Base-by-base conservation (phyloP, 2,888 invertebrate species). In the Athrips mouffetella region DNA sequence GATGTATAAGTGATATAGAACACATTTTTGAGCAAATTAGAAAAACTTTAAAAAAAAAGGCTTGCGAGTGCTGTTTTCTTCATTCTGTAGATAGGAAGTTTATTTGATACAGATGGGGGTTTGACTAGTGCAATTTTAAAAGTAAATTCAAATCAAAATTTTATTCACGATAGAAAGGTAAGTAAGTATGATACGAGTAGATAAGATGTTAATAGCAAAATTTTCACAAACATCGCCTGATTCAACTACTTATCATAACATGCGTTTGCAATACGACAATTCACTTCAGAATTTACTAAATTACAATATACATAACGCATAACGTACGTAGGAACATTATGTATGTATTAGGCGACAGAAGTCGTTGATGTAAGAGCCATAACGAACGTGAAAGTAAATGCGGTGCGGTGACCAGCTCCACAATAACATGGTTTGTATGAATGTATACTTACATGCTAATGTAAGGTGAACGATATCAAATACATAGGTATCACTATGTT, bases 231-330 rank as follows among this genome's bases (percentile, higher is more conserved):
- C 37, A 37, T 8, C 15, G 21, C 20, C 20, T 18, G 11, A 37
- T 18, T 21, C 2, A 37, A 21, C 18, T 18, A 21, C 42, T 31
- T 37, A 48, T 50, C 52, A 45, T 44, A 47, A 33, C 45, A 48
- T n/a, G n/a, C n/a, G 44, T 37, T 20, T 48, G 31, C 35, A 42
- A 31, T 21, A 18, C 10, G 3, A 21, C 13, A 18, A 18, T 37
- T 37, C 37, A 37, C 37, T 37, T 37, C 21, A 37, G 37, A 21
- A 11, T 37, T 6, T 8, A 4, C 37, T 37, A 37, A 11, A 37
- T 37, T 37, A 37, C 37, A 35, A n/a, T 37, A 21, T 37, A 18
- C 37, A 37, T 37, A n/a, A n/a, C n/a, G n/a, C n/a, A n/a, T n/a
- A n/a, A n/a, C n/a, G n/a, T n/a, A n/a, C n/a, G n/a, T n/a, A n/a